Evolutionary conservation across 2,113 vertebrate species (phyloP).

Genomic region (Halcyon senegalensis): DNA sequence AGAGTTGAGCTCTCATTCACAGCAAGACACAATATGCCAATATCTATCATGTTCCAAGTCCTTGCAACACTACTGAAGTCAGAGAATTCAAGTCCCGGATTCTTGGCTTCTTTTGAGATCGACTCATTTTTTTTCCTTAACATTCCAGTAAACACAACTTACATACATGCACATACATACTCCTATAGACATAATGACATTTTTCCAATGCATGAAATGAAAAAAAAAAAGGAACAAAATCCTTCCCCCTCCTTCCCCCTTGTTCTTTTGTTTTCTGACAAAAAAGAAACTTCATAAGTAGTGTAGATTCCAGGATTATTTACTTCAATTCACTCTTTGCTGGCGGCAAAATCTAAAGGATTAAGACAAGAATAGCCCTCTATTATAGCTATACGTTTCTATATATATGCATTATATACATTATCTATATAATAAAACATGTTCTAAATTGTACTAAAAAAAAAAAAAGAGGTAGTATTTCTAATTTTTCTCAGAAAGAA

Average conservation of each 20-base stretch:
- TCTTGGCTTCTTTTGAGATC: slow-evolving; percentile 12
- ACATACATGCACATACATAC: not conserved
- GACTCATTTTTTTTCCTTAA: not conserved
- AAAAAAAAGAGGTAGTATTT: not conserved
- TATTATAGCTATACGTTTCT: not conserved
- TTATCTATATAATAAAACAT: not conserved
- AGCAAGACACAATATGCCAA: slow-evolving; percentile 27
- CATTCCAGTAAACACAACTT: not conserved
- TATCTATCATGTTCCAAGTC: slow-evolving; percentile 22
- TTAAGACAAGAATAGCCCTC: not conserved
- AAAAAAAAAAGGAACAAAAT: not conserved
- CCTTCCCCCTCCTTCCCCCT: not conserved
- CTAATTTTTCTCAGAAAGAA: not conserved
- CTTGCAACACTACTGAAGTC: not conserved
- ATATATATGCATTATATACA: not conserved
- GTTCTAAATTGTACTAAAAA: not conserved
- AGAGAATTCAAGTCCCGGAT: slow-evolving; percentile 9
- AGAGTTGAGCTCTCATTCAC: not conserved
- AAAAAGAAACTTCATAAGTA: not conserved
- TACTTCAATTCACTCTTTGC: not conserved
- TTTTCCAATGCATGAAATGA: not conserved
- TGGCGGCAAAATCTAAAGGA: not conserved
- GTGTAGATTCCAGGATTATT: not conserved
- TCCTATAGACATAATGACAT: not conserved
- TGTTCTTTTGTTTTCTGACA: not conserved